These are phyloP conservation scores for Cladorhizidae sp. DNA, from an alignment of 37 sponge, comb jelly and placozoan genomes.

Conservation along the genomic window DNA sequence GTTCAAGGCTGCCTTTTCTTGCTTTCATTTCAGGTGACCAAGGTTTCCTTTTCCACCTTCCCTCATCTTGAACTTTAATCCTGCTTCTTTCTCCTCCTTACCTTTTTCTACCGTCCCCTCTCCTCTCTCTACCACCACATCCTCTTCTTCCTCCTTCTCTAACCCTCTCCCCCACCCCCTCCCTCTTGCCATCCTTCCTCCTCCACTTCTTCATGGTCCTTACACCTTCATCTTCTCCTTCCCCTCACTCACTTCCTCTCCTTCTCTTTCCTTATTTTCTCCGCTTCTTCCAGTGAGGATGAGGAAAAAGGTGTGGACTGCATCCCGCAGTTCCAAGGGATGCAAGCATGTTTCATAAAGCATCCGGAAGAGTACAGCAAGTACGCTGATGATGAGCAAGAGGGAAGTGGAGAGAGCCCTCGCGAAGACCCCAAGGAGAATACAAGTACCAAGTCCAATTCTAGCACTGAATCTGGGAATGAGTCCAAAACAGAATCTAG, in stretches of 20 bases:
- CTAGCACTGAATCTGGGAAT: not conserved
- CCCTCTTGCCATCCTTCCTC: too few species aligned
- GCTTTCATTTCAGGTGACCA: slow-evolving; percentile 82
- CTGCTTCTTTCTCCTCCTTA: not conserved
- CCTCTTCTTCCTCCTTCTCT: too few species aligned
- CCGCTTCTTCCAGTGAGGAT: slow-evolving; percentile 50
- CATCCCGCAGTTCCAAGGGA: slow-evolving; percentile 67
- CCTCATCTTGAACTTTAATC: too few species aligned
- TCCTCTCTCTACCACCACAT: too few species aligned
- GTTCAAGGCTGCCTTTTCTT: slow-evolving; percentile 84
- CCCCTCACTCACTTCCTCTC: too few species aligned
- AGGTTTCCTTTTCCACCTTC: too few species aligned
- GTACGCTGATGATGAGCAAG: slow-evolving; percentile 43
- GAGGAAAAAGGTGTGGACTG: slow-evolving; percentile 86
- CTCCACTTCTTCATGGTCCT: too few species aligned
- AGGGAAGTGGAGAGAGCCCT: not conserved
- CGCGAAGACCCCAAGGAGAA: not conserved
- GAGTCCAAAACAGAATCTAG: not conserved
- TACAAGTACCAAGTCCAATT: not conserved
- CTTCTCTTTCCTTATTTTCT: not conserved
- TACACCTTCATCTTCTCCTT: not conserved
- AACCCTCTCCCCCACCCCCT: too few species aligned
- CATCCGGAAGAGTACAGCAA: slow-evolving; percentile 62
- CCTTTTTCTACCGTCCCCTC: not conserved
- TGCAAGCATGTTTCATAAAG: slow-evolving; percentile 82